These are phyloP conservation scores for Anastrepha obliqua DNA, from an alignment of 1,140 invertebrate genomes.

Conservation along the genomic window DNA sequence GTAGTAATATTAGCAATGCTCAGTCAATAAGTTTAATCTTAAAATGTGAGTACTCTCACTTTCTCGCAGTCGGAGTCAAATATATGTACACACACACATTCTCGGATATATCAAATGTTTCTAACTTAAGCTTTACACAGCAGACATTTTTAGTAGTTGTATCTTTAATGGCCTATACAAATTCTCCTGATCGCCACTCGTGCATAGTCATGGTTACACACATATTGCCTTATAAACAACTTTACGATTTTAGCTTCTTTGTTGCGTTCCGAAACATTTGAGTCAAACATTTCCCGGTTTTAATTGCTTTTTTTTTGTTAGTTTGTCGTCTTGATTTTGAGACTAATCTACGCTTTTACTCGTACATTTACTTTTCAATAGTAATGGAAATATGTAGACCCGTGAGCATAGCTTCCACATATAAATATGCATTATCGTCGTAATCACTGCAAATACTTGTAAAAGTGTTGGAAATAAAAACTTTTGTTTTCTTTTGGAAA, in stretches of 20 bases:
- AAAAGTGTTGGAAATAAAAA: constrained; percentile 5
- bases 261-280: not conserved
- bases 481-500: constrained; percentile 49
- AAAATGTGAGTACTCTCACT: too few species aligned
- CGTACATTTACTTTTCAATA: not conserved
- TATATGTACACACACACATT: too few species aligned
- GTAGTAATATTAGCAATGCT: too few species aligned
- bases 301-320: not conserved
- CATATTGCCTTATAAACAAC: too few species aligned
- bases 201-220: too few species aligned
- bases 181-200: too few species aligned
- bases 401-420: not conserved
- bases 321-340: not conserved
- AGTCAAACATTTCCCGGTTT: not conserved
- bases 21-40: too few species aligned
- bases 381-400: not conserved
- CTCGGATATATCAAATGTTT: too few species aligned
- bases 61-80: too few species aligned
- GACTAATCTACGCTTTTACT: not conserved
- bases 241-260: not conserved
- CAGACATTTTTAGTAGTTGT: too few species aligned
- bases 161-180: too few species aligned
- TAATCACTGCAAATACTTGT: not conserved
- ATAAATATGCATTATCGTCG: not conserved
- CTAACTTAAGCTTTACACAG: too few species aligned